A percentile compares a stretch with the other conserved stretches of the same genome.
phyloP scores from a whole-genome alignment of 2,888 invertebrate genomes.

The Hemistola chrysoprasaria region DNA sequence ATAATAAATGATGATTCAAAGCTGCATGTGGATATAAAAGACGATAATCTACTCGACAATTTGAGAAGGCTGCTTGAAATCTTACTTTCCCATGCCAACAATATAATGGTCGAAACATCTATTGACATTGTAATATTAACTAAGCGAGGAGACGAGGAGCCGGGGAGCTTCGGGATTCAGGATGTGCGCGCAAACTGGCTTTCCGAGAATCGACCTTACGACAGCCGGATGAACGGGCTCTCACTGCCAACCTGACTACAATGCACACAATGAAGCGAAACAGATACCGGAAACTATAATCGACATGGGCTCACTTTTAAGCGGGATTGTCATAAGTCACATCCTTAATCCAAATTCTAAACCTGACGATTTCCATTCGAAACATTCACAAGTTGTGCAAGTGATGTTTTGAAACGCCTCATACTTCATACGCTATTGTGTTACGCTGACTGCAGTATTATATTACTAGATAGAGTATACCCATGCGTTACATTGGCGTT shows the following conservation, averaged over 20 bases:
- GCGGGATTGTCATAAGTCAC: constrained; percentile 48
- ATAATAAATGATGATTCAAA: background rate
- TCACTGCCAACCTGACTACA: constrained; percentile 43
- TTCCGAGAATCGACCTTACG: constrained; percentile 60
- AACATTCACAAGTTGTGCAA: constrained; percentile 39
- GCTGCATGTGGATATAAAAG: background rate
- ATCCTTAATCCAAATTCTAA: constrained; percentile 41
- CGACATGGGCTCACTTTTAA: constrained; percentile 59
- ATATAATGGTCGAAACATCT: constrained; percentile 54
- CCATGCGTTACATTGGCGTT: constrained; percentile 28
- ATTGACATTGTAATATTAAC: constrained; percentile 69
- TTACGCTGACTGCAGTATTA: constrained; percentile 39
- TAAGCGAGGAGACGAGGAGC: constrained; percentile 43
- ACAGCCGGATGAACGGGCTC: constrained; percentile 47
- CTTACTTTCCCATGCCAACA: constrained; percentile 42
- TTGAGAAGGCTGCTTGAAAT: constrained; percentile 38
- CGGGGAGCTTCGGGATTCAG: constrained; percentile 38
- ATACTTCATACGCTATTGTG: constrained; percentile 32
- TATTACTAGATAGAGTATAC: constrained; percentile 32
- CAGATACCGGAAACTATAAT: constrained; percentile 72
- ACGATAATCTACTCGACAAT: constrained; percentile 3
- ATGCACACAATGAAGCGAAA: constrained; percentile 60
- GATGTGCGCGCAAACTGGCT: constrained; percentile 49
- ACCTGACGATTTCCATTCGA: constrained; percentile 40
- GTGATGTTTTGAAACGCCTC: constrained; percentile 45